A percentile compares a stretch with the other conserved stretches of the same genome.
Conservation (phyloP, 2,113 vertebrate genomes). For the Oncorhynchus keta region DNA sequence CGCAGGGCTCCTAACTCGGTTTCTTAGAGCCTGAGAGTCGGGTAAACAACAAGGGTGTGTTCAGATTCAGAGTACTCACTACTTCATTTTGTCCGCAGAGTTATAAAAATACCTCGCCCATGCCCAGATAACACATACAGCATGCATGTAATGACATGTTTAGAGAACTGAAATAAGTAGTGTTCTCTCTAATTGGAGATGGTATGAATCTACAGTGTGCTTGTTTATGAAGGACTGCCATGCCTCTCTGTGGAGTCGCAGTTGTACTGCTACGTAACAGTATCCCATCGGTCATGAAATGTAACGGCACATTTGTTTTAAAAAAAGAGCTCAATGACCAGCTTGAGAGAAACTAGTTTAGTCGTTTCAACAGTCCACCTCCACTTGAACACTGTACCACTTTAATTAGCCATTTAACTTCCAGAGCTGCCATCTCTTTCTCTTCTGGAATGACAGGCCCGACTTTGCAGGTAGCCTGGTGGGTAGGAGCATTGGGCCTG, state of each 20-base stretch:
- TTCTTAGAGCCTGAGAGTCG: conserved; percentile 7
- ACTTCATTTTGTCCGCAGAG: conserved; percentile 44
- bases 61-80: conserved; percentile 33
- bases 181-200: conserved; percentile 51
- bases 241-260: too few relatives aligned
- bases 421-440: too few relatives aligned
- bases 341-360: too few relatives aligned
- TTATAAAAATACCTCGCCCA: conserved; percentile 60
- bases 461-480: too few relatives aligned
- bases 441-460: too few relatives aligned
- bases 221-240: neutral
- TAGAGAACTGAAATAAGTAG: conserved; percentile 40
- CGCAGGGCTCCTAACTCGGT: conserved; percentile 29
- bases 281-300: neutral
- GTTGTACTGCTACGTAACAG: neutral
- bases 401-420: neutral
- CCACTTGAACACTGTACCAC: neutral
- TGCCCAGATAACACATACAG: conserved; percentile 44
- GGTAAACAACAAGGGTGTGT: conserved; percentile 59
- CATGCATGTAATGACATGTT: conserved; percentile 62
- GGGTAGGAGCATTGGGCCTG: too few relatives aligned
- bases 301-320: neutral
- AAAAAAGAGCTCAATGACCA: too few relatives aligned
- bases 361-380: too few relatives aligned
- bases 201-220: conserved; percentile 33